A percentile compares a stretch with the other conserved stretches of the same genome.
Evolutionary conservation across 2,888 invertebrate genomes (phyloP).

Genomic region (Hoplodrina ambigua): DNA sequence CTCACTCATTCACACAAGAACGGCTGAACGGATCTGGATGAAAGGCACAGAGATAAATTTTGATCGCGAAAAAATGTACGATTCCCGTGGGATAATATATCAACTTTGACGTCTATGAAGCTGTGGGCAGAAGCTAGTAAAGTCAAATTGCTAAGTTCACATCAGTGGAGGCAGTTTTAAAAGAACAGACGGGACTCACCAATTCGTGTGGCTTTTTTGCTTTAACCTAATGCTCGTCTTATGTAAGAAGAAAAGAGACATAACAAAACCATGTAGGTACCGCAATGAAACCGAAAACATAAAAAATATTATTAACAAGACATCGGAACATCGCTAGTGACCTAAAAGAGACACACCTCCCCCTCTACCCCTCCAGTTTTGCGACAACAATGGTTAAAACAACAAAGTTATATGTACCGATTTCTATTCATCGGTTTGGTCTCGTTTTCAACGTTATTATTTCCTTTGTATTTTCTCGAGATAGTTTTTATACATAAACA

Average conservation of each 20-base stretch:
- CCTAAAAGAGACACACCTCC: not conserved
- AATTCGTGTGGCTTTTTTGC: too few species aligned
- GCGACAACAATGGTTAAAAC: constrained; percentile 23
- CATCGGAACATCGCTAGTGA: constrained; percentile 4
- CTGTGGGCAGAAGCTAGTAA: too few species aligned
- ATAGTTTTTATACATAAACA: constrained; percentile 25
- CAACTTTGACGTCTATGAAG: too few species aligned
- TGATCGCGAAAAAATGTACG: too few species aligned
- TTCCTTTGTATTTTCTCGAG: constrained; percentile 13
- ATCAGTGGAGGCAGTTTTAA: too few species aligned
- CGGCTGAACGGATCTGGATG: too few species aligned
- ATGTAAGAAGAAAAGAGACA: not conserved
- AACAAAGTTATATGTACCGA: constrained; percentile 34
- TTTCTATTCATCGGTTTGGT: constrained; percentile 32
- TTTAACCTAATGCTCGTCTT: too few species aligned
- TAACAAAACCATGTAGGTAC: constrained; percentile 7
- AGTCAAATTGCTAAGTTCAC: too few species aligned
- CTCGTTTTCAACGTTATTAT: constrained; percentile 24
- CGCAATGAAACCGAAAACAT: constrained; percentile 16
- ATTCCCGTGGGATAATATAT: too few species aligned
- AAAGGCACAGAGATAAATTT: too few species aligned
- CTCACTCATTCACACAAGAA: too few species aligned
- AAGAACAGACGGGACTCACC: too few species aligned
- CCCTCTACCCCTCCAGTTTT: constrained; percentile 3
- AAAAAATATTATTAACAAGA: constrained; percentile 15